Conservation (phyloP, 2,888 invertebrate genomes). For the Plagiodera versicolora region DNA sequence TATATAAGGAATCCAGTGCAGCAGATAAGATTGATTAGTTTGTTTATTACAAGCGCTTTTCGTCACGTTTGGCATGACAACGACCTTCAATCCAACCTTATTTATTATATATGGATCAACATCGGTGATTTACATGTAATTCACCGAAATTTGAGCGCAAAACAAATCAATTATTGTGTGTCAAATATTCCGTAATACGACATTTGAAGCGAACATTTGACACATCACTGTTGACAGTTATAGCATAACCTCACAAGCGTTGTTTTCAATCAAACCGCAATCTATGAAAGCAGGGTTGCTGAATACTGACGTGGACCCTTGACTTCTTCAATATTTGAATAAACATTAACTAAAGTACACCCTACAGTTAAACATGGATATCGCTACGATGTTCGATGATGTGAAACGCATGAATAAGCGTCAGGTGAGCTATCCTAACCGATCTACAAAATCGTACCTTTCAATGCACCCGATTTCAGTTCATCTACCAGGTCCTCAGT, state of each 20-base stretch:
- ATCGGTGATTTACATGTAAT: not conserved
- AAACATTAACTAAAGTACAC: too few relatives aligned
- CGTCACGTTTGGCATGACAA: constrained; percentile 12
- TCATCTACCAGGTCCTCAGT: constrained; percentile 93
- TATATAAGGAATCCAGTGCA: not conserved
- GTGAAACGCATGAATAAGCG: constrained; percentile 97
- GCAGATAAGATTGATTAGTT: constrained; percentile 2
- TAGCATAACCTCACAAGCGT: too few relatives aligned
- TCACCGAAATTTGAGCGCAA: not conserved
- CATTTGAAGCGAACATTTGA: too few relatives aligned
- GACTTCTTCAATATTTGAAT: too few relatives aligned
- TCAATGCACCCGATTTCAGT: constrained; percentile 56
- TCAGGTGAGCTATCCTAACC: constrained; percentile 70
- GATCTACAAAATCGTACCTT: not conserved
- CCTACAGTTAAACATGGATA: constrained; percentile 40
- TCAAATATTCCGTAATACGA: too few relatives aligned
- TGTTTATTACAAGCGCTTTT: constrained; percentile 5
- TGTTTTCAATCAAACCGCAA: too few relatives aligned
- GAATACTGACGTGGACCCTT: too few relatives aligned
- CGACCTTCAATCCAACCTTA: constrained; percentile 13
- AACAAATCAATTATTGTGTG: too few relatives aligned
- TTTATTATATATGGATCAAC: not conserved
- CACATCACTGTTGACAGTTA: too few relatives aligned
- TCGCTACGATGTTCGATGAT: constrained; percentile 86
- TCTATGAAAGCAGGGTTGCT: too few relatives aligned